These are phyloP conservation scores for Gobius niger DNA, from an alignment of 2,113 vertebrate genomes.

Conservation along the genomic window DNA sequence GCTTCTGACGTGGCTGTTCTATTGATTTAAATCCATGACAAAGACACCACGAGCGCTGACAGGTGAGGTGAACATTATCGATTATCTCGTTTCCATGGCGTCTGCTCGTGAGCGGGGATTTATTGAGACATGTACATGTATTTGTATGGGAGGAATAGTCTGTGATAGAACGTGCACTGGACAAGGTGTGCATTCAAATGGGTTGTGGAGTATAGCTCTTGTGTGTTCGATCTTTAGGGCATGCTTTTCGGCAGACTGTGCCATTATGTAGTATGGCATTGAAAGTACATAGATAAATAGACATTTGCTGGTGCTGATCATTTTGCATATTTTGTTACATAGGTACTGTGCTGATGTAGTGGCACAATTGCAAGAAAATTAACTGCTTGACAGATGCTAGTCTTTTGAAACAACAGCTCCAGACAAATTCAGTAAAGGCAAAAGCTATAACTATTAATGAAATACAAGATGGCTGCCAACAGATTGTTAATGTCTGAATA, in stretches of 20 bases:
- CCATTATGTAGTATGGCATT: no score
- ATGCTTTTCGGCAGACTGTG: not conserved
- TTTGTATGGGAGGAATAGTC: not conserved
- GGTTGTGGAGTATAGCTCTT: not conserved
- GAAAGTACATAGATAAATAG: no score
- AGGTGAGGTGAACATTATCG: not conserved
- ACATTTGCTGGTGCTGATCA: no score
- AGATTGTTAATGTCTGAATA: no score
- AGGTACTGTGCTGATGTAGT: no score
- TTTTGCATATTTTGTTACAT: no score
- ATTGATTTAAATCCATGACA: not conserved
- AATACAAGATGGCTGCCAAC: no score
- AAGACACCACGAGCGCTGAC: not conserved
- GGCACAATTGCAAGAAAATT: no score
- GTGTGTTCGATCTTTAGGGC: not conserved
- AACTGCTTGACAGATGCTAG: no score
- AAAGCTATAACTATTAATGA: no score
- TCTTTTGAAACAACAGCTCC: no score
- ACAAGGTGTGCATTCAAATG: not conserved
- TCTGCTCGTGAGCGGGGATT: not conserved
- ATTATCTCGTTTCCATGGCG: constrained; percentile 6
- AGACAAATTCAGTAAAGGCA: no score
- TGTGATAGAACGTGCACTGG: not conserved
- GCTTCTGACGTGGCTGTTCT: not conserved
- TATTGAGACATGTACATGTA: not conserved